Evolutionary conservation across 2,888 invertebrate genomes (phyloP), one percentile per base, ranked within the genome.

Genomic region (Tricholauxania praeusta): DNA sequence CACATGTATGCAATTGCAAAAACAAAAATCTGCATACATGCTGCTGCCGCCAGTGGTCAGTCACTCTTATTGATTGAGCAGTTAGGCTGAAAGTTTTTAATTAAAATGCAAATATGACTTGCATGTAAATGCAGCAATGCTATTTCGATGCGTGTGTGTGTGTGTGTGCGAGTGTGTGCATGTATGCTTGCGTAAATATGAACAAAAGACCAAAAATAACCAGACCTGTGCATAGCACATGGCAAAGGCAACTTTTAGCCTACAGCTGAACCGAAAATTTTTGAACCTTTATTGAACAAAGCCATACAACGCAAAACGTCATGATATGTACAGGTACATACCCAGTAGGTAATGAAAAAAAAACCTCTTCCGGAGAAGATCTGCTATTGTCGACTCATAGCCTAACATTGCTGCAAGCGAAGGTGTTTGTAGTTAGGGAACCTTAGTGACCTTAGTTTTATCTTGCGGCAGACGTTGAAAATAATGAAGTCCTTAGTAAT

Each of bases 61-160:
- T 22, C 15, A 49, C 53, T 81, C 80, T 82, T 82, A 82, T 82
- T 82, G 83, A 82, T 82, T 82, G 79, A 76, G 78, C 77, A 77
- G 79, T 79, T 79, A 79, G 79, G 78, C 78, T 76, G 72, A 67
- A 75, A 71, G 74, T 74, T 77, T 79, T 78, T 76, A 79, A 79
- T 79, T 79, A 79, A 79, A 79, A 79, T 79, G 79, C 76, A 79
- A 79, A 79, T 78, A 78, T 77, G 75, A 76, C 47, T 53, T 72
- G 75, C 74, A 74, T 70, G 72, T 73, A 70, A 55, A 72, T 70
- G 73, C 72, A 71, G 59, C 48, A 10, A 47, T 71, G 53, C 12
- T 59, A 48, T 57, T 6, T 17, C 6, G 3, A 19, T 59, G 14
- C 12, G 55, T 70, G 69, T 60, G 39, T 22, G 22, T 59, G 49